Percentiles rank a stretch among this genome's conserved stretches.
Conservation (phyloP, 2,113 vertebrate genomes). For the Heptranchias perlo region DNA sequence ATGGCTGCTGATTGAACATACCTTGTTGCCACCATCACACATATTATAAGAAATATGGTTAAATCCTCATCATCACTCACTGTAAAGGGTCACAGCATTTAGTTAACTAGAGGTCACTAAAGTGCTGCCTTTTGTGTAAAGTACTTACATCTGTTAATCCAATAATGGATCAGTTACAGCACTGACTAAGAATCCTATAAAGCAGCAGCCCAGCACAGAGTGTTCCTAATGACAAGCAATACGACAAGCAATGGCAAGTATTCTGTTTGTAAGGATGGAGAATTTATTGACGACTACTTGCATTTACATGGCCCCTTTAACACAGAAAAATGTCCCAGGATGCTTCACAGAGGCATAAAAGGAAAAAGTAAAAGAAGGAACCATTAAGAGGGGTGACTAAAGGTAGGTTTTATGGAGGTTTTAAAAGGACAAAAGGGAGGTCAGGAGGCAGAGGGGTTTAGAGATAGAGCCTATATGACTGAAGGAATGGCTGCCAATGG, state of each 20-base stretch:
- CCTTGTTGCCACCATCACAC: background rate
- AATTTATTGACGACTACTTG: background rate
- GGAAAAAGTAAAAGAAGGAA: background rate
- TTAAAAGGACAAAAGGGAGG: background rate
- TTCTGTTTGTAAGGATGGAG: background rate
- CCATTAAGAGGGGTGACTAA: background rate
- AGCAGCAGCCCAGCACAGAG: background rate
- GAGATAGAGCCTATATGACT: background rate
- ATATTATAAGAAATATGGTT: background rate
- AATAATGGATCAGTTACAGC: background rate
- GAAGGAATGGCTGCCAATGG: background rate
- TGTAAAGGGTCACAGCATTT: background rate
- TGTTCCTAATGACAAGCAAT: background rate
- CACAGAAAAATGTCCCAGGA: background rate
- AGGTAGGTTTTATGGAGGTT: background rate
- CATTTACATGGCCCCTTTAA: background rate
- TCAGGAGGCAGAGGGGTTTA: background rate
- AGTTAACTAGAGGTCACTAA: background rate
- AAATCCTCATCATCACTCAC: background rate
- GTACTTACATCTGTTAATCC: background rate
- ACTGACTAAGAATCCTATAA: background rate
- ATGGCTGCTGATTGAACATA: background rate
- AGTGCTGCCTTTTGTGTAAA: background rate
- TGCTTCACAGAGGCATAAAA: background rate
- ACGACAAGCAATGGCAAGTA: background rate